Conservation (phyloP, 2,113 vertebrate genomes). For the Ardeotis arabs region DNA sequence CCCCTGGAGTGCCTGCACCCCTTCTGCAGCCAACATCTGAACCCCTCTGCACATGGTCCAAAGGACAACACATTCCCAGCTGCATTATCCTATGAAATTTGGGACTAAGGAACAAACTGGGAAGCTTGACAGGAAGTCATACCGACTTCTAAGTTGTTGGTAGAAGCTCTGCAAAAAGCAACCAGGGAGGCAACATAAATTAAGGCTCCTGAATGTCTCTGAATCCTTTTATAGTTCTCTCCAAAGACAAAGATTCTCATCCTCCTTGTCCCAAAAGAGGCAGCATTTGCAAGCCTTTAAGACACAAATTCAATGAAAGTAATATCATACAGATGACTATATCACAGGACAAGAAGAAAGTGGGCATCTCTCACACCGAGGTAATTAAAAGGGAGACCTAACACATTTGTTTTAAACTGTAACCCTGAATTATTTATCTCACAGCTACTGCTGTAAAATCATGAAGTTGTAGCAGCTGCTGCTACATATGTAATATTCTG, state of each 20-base stretch:
- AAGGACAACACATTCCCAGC: accelerated
- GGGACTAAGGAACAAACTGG: background rate
- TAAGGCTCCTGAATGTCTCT: background rate
- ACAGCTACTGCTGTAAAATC: background rate
- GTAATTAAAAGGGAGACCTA: background rate
- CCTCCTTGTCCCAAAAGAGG: background rate
- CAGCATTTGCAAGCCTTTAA: background rate
- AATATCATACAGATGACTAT: background rate
- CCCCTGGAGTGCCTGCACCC: accelerated
- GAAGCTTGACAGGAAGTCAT: background rate
- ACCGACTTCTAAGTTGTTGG: background rate
- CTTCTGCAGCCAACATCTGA: background rate
- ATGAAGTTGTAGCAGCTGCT: background rate
- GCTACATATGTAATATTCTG: background rate
- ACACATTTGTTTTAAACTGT: background rate
- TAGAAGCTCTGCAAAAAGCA: background rate
- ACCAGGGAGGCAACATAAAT: accelerated
- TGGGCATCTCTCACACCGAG: accelerated
- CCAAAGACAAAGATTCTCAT: background rate
- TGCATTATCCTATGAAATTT: accelerated
- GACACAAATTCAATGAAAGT: background rate
- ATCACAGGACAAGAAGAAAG: background rate
- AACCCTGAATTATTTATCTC: background rate
- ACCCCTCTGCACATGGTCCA: background rate
- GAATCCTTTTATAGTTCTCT: background rate